A percentile compares a stretch with the other conserved stretches of the same genome.
phyloP scores from a whole-genome alignment of 2,888 invertebrate species.

The Tuta absoluta region DNA sequence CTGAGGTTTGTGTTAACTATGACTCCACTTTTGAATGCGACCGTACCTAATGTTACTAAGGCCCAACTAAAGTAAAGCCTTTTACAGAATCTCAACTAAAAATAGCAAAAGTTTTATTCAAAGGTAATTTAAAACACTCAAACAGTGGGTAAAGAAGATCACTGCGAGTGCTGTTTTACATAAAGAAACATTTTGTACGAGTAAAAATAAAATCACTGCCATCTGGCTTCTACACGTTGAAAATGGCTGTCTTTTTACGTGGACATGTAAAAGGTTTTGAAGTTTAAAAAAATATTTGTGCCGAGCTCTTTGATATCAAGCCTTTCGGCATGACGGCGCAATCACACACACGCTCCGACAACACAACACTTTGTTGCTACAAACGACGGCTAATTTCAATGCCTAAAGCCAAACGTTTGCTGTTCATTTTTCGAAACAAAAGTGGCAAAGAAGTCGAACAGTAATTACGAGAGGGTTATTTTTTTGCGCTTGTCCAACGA shows the following conservation, averaged over 20 bases:
- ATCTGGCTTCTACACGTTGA: conserved; percentile 28
- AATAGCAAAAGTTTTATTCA: conserved; percentile 22
- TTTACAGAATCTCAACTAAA: conserved; percentile 14
- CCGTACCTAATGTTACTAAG: not conserved
- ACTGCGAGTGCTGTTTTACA: conserved; percentile 35
- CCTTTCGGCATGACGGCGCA: conserved; percentile 54
- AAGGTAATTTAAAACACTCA: conserved; percentile 35
- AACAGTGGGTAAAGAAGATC: conserved; percentile 30
- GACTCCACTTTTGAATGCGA: too few relatives aligned
- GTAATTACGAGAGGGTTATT: conserved; percentile 17
- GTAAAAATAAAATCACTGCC: conserved; percentile 26
- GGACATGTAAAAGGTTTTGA: conserved; percentile 52
- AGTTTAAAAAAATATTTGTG: conserved; percentile 54
- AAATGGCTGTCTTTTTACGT: conserved; percentile 47
- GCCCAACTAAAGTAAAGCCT: not conserved
- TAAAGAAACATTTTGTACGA: conserved; percentile 40
- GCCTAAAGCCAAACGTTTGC: conserved; percentile 27
- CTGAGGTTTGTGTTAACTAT: too few relatives aligned
- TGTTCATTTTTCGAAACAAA: conserved; percentile 18
- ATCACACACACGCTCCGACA: conserved; percentile 51
- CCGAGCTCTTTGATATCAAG: conserved; percentile 60
- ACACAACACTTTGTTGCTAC: conserved; percentile 44
- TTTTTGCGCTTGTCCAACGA: conserved; percentile 19
- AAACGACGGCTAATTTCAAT: conserved; percentile 31
- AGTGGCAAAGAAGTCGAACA: conserved; percentile 18